Percentiles rank a stretch among this genome's conserved stretches.
phyloP scores from a whole-genome alignment of 2,113 vertebrate genomes.

The Chionis minor region DNA sequence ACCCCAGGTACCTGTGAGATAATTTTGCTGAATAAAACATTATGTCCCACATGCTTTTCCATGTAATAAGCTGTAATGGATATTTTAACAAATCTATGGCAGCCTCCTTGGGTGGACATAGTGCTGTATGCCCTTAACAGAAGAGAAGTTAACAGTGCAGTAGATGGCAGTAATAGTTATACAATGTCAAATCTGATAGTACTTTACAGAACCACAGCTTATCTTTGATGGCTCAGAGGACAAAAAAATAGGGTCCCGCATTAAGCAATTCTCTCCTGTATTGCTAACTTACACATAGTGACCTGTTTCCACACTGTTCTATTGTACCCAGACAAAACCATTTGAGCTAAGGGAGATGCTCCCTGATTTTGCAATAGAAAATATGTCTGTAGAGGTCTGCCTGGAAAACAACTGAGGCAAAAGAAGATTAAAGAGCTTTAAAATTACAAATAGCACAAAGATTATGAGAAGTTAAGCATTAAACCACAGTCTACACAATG shows the following conservation, averaged over 20 bases:
- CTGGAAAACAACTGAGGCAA: not conserved
- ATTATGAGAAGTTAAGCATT: not conserved
- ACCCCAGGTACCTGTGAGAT: not conserved
- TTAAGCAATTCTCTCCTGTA: not conserved
- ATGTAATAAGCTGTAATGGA: not conserved
- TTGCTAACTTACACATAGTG: not conserved
- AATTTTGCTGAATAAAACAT: slow-evolving; percentile 27
- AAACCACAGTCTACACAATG: not conserved
- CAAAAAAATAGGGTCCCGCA: not conserved
- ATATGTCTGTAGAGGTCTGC: not conserved
- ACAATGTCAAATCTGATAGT: not conserved
- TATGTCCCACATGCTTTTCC: not conserved
- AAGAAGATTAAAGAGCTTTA: not conserved
- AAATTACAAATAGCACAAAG: not conserved
- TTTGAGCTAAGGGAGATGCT: not conserved
- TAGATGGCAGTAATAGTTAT: not conserved
- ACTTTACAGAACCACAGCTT: not conserved
- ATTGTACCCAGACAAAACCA: not conserved
- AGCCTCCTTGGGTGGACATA: not conserved
- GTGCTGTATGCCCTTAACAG: not conserved
- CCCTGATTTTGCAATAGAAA: not conserved
- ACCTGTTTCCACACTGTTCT: not conserved
- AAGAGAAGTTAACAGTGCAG: not conserved
- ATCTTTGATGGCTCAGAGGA: not conserved
- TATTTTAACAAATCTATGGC: not conserved